These are phyloP conservation scores for Scylla paramamosain DNA, from an alignment of 1,140 invertebrate species.

Conservation along the genomic window DNA sequence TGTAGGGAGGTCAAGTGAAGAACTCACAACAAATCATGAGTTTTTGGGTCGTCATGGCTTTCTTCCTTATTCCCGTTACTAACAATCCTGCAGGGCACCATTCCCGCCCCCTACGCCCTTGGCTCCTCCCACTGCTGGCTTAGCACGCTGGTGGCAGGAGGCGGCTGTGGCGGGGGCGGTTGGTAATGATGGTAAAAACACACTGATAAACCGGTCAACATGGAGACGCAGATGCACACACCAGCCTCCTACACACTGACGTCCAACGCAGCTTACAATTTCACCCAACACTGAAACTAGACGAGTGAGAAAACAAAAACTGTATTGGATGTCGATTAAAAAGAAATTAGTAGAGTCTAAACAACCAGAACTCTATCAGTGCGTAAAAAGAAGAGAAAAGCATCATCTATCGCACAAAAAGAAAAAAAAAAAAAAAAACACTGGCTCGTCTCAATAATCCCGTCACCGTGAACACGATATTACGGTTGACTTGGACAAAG, in stretches of 20 bases:
- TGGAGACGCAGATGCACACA: too few relatives aligned
- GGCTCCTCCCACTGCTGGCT: background rate
- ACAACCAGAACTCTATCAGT: too few relatives aligned
- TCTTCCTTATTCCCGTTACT: background rate
- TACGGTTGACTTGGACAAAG: background rate
- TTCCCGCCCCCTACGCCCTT: background rate
- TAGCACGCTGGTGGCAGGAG: background rate
- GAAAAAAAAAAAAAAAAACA: too few relatives aligned
- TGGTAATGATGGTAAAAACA: background rate
- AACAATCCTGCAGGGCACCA: background rate
- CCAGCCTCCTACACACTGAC: too few relatives aligned
- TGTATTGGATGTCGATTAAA: too few relatives aligned
- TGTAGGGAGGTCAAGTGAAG: background rate
- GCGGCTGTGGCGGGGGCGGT: background rate
- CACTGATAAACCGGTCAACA: too few relatives aligned
- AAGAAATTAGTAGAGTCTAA: too few relatives aligned
- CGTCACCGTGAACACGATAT: background rate
- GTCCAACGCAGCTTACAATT: too few relatives aligned
- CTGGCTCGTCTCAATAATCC: background rate
- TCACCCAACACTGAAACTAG: too few relatives aligned
- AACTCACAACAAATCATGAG: background rate
- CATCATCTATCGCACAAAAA: too few relatives aligned
- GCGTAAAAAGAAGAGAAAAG: too few relatives aligned
- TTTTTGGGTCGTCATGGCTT: background rate
- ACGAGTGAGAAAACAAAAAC: too few relatives aligned